phyloP scores from a whole-genome alignment of 2,888 invertebrate genomes.

The Hypomecis atomaria region DNA sequence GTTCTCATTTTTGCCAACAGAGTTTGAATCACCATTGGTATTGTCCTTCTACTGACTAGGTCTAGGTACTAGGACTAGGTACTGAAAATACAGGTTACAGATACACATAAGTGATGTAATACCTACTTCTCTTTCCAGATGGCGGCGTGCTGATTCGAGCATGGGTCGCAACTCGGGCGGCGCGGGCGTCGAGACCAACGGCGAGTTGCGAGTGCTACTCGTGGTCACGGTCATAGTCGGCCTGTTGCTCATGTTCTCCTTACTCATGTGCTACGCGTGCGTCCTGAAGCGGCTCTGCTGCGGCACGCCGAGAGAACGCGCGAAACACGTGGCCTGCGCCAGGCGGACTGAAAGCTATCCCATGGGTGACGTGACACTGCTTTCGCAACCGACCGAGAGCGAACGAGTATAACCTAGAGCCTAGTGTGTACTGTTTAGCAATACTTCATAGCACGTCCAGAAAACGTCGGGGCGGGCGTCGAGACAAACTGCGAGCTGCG shows the following conservation, averaged over 20 bases:
- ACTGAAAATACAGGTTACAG: too few species aligned
- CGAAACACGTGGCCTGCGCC: constrained; percentile 68
- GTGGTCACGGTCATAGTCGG: constrained; percentile 86
- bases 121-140: constrained; percentile 55
- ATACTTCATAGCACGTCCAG: too few species aligned
- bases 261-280: constrained; percentile 88
- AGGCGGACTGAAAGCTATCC: constrained; percentile 82
- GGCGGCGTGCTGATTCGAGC: constrained; percentile 45
- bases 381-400: constrained; percentile 86
- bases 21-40: too few species aligned
- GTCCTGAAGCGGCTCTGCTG: constrained; percentile 87
- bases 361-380: constrained; percentile 85
- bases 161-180: constrained; percentile 72
- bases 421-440: too few species aligned
- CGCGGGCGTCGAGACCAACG: constrained; percentile 72
- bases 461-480: too few species aligned
- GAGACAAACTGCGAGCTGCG: background rate
- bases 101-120: background rate
- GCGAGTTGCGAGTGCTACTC: constrained; percentile 84
- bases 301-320: constrained; percentile 76
- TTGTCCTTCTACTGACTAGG: too few species aligned
- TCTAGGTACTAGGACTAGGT: too few species aligned
- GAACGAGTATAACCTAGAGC: constrained; percentile 60
- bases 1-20: too few species aligned
- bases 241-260: constrained; percentile 84